phyloP scores from a whole-genome alignment of 2,113 vertebrate genomes.

The Aleadryas rufinucha region DNA sequence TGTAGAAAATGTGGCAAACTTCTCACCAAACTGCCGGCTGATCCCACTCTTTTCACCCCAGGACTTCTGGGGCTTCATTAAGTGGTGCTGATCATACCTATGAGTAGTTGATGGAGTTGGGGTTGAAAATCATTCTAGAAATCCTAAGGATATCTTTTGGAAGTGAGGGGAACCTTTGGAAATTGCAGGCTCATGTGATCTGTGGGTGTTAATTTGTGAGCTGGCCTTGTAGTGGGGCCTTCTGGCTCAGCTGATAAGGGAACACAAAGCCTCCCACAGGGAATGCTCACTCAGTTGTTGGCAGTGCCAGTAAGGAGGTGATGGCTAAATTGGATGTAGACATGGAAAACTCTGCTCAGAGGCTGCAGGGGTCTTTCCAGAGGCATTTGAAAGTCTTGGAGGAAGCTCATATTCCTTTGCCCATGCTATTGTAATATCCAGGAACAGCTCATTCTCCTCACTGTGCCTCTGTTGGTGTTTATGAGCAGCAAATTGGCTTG shows the following conservation, averaged over 20 bases:
- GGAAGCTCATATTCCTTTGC: not conserved
- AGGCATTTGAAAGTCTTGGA: not conserved
- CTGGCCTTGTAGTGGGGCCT: not conserved
- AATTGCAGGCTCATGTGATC: not conserved
- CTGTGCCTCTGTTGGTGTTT: not conserved
- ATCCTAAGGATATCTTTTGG: not conserved
- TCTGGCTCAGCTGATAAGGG: not conserved
- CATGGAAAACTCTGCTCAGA: not conserved
- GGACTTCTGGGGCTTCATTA: not conserved
- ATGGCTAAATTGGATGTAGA: not conserved
- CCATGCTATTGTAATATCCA: not conserved
- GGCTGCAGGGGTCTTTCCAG: not conserved
- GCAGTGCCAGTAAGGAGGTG: not conserved
- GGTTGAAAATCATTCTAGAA: not conserved
- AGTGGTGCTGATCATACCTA: not conserved
- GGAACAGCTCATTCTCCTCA: not conserved
- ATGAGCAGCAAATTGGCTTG: constrained; percentile 19
- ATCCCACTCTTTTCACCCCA: not conserved
- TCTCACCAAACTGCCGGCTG: not conserved
- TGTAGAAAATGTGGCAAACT: not conserved
- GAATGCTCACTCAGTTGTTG: not conserved
- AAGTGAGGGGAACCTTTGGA: not conserved
- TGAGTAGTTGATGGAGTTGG: not conserved
- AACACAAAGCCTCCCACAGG: not conserved
- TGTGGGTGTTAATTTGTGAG: not conserved